Percentiles rank a stretch among this genome's conserved stretches.
phyloP scores from a whole-genome alignment of 2,888 invertebrate genomes.

The Ophioninae sp. region DNA sequence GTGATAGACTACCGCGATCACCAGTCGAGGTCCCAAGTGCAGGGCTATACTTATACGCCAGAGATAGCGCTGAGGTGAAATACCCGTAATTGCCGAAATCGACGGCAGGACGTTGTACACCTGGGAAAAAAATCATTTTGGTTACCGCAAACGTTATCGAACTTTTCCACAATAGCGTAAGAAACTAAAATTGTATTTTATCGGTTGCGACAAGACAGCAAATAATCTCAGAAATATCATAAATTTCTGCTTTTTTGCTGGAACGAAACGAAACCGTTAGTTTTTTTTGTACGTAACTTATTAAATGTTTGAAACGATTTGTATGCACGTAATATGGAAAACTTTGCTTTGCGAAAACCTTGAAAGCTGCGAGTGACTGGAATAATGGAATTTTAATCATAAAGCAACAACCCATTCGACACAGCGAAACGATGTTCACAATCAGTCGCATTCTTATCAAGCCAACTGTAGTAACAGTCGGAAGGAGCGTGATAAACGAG shows the following conservation, averaged over 20 bases:
- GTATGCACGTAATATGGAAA: too few species aligned
- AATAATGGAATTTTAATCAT: too few species aligned
- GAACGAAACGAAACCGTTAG: too few species aligned
- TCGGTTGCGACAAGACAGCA: not conserved
- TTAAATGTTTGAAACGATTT: too few species aligned
- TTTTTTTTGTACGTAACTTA: too few species aligned
- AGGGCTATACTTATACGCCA: slow-evolving; percentile 96
- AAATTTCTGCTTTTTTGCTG: too few species aligned
- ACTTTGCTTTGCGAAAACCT: too few species aligned
- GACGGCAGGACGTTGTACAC: slow-evolving; percentile 97
- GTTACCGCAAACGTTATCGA: not conserved
- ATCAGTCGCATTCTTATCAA: not conserved
- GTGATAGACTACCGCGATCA: slow-evolving; percentile 93
- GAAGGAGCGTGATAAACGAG: not conserved
- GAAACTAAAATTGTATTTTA: not conserved
- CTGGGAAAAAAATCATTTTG: slow-evolving; percentile 81
- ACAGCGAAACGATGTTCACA: not conserved
- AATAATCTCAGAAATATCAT: too few species aligned
- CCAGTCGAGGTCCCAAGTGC: slow-evolving; percentile 94
- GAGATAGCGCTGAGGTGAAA: slow-evolving; percentile 94
- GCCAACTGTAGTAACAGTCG: not conserved
- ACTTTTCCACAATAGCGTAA: not conserved
- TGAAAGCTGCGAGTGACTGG: too few species aligned
- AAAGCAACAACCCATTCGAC: too few species aligned
- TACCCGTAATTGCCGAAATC: slow-evolving; percentile 97